Conservation (phyloP, 30 jellyfish, hydroid and myxozoan genomes). For the Hydractinia echinata region DNA sequence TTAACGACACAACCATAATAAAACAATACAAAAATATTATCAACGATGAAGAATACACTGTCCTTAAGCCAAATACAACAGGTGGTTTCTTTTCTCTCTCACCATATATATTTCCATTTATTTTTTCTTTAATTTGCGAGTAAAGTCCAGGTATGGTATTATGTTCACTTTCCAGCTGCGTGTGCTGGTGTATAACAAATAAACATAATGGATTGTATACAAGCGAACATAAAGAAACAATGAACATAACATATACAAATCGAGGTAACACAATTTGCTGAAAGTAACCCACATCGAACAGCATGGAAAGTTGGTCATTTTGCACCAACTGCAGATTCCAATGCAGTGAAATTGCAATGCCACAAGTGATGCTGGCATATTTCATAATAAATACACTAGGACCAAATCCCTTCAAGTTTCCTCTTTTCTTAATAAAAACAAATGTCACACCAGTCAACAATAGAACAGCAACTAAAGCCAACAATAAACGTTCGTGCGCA, state of each 20-base stretch:
- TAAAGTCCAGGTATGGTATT: not conserved
- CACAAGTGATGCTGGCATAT: constrained; percentile 29
- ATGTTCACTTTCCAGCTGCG: constrained; percentile 6
- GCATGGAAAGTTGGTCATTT: constrained; percentile 29
- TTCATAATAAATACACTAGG: constrained; percentile 33
- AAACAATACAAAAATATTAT: constrained; percentile 28
- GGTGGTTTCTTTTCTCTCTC: constrained; percentile 28
- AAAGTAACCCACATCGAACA: constrained; percentile 39
- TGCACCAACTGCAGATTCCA: constrained; percentile 56
- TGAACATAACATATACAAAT: constrained; percentile 35
- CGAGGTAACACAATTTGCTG: constrained; percentile 73
- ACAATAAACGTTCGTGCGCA: constrained; percentile 24
- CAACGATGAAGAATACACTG: constrained; percentile 57
- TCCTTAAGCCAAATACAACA: constrained; percentile 62
- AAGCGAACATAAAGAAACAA: constrained; percentile 14
- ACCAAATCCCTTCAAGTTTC: constrained; percentile 48
- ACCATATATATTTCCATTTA: not conserved
- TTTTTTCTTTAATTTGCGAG: not conserved
- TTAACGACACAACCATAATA: constrained; percentile 35
- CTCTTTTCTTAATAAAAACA: constrained; percentile 26
- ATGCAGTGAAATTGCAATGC: constrained; percentile 44
- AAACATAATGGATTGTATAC: constrained; percentile 57
- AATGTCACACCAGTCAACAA: not conserved
- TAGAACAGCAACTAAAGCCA: constrained; percentile 7
- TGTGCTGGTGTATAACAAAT: constrained; percentile 1